A percentile compares a stretch with the other conserved stretches of the same genome.
Conservation (phyloP, 2,113 vertebrate genomes). For the Thomomys bottae region DNA sequence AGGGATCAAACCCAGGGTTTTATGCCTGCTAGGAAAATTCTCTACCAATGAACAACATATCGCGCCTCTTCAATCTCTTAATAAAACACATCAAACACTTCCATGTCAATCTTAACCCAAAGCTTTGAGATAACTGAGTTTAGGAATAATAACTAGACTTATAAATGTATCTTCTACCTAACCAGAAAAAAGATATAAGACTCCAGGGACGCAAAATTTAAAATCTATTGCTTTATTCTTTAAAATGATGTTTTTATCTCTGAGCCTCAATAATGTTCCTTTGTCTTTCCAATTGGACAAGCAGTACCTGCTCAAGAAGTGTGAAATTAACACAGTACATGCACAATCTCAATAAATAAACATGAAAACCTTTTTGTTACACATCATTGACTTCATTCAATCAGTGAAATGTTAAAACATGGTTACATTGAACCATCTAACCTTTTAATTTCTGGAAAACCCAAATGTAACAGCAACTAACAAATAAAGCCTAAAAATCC, state of each 20-base stretch:
- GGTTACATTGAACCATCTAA: not conserved
- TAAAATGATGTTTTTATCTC: constrained; percentile 61
- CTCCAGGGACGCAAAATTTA: constrained; percentile 6
- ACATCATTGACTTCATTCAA: constrained; percentile 38
- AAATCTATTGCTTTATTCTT: constrained; percentile 59
- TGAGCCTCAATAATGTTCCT: not conserved
- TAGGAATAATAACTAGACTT: not conserved
- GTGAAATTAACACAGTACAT: constrained; percentile 65
- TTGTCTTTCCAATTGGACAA: constrained; percentile 33
- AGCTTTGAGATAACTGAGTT: not conserved
- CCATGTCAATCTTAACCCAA: not conserved
- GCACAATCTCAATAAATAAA: constrained; percentile 53
- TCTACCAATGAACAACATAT: not conserved
- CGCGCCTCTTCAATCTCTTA: not conserved
- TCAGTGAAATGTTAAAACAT: constrained; percentile 47
- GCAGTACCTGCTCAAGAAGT: constrained; percentile 56
- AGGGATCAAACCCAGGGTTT: not conserved
- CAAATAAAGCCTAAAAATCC: not conserved
- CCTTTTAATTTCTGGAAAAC: constrained; percentile 25
- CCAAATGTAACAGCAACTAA: not conserved
- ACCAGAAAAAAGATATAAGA: constrained; percentile 26
- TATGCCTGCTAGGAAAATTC: too few relatives aligned
- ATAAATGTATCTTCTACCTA: not conserved
- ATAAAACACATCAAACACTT: not conserved
- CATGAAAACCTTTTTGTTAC: constrained; percentile 1